These are phyloP conservation scores for Psittacula derbiana DNA, from an alignment of 2,797 vertebrate species.

Conservation along the genomic window DNA sequence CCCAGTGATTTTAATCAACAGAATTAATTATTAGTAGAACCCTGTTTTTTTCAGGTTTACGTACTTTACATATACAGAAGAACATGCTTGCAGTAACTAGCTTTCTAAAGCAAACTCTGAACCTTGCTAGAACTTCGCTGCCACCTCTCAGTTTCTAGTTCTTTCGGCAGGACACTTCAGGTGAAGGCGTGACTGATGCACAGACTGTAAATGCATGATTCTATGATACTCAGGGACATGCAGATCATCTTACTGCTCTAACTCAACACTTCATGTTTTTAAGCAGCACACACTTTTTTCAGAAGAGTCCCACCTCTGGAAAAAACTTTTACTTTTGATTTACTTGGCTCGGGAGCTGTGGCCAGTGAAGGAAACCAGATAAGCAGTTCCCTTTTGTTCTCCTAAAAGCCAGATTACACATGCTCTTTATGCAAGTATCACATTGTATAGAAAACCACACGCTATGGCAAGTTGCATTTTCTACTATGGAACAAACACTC, in stretches of 20 bases:
- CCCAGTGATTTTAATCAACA: neutral
- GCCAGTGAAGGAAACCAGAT: slow-evolving; percentile 2
- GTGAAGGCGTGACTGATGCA: neutral
- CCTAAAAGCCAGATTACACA: neutral
- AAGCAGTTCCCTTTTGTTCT: slow-evolving; percentile 25
- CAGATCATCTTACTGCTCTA: neutral
- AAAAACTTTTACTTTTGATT: slow-evolving; percentile 5
- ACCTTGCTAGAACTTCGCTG: neutral
- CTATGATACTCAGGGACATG: neutral
- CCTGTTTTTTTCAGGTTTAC: neutral
- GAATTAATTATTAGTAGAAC: neutral
- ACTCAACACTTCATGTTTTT: neutral
- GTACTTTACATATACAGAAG: neutral
- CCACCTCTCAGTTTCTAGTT: neutral
- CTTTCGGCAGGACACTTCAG: neutral
- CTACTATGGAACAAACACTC: slow-evolving; percentile 30
- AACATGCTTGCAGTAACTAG: neutral
- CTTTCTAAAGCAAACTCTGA: neutral
- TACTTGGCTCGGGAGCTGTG: neutral
- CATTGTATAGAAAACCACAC: neutral
- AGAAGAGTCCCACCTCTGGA: neutral
- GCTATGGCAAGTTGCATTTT: neutral
- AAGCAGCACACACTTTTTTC: neutral
- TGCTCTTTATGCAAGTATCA: neutral
- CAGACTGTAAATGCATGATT: neutral